phyloP scores from a whole-genome alignment of 2,113 vertebrate species.

The Eptesicus fuscus region DNA sequence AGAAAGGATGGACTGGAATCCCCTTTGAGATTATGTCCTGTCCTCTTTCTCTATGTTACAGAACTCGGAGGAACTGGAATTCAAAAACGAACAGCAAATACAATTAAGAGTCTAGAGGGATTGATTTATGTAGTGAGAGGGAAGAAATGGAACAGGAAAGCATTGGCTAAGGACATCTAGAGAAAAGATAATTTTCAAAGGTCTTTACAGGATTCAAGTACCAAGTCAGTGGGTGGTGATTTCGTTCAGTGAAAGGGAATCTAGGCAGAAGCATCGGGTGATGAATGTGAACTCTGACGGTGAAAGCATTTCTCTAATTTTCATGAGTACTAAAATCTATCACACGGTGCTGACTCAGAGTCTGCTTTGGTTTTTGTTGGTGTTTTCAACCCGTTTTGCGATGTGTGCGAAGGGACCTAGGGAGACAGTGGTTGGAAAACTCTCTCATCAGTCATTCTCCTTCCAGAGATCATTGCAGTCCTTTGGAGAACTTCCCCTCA shows the following conservation, averaged over 20 bases:
- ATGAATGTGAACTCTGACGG: not conserved
- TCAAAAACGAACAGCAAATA: constrained; percentile 31
- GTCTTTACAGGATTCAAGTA: constrained; percentile 11
- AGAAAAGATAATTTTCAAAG: constrained; percentile 20
- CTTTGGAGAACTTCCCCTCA: not conserved
- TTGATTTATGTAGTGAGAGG: constrained; percentile 50
- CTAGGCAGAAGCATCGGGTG: not conserved
- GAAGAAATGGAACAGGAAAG: constrained; percentile 36
- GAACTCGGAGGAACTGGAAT: constrained; percentile 11
- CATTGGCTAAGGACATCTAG: constrained; percentile 23
- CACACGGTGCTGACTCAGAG: not conserved
- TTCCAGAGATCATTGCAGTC: not conserved
- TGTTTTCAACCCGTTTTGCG: not conserved
- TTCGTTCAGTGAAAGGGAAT: constrained; percentile 1
- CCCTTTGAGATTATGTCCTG: not conserved
- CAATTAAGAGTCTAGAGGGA: not conserved
- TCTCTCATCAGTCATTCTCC: not conserved
- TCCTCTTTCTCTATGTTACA: not conserved
- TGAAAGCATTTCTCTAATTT: not conserved
- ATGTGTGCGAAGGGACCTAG: not conserved
- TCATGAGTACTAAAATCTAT: not conserved
- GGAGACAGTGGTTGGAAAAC: not conserved
- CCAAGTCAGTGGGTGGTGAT: not conserved
- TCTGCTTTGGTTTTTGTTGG: not conserved
- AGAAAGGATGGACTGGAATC: not conserved